These are phyloP conservation scores for Myoxocephalus aenaeus DNA, from an alignment of 2,797 vertebrate genomes.

Conservation along the genomic window DNA sequence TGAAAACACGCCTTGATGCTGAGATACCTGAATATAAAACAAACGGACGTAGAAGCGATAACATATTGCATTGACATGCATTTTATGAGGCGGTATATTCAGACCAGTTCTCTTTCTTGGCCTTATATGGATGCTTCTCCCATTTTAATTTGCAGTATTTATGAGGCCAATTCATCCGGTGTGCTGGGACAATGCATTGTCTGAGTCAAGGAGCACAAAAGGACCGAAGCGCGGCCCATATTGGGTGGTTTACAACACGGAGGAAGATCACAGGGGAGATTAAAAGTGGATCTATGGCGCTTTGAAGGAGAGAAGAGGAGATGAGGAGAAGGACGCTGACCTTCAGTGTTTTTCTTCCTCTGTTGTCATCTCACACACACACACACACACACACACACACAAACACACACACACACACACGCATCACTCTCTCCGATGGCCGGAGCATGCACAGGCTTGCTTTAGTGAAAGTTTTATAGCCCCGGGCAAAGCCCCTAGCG, in stretches of 20 bases:
- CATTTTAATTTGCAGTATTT: constrained; percentile 57
- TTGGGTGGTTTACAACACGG: constrained; percentile 45
- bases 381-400: too few relatives aligned
- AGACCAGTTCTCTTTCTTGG: constrained; percentile 1
- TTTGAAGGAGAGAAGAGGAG: constrained; percentile 27
- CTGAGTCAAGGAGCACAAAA: constrained; percentile 39
- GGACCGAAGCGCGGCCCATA: constrained; percentile 27
- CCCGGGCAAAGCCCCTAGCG: constrained; percentile 45
- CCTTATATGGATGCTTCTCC: constrained; percentile 20
- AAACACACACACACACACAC: neutral
- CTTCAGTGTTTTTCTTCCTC: constrained; percentile 53
- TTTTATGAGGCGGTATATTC: constrained; percentile 22
- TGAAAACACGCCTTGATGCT: neutral
- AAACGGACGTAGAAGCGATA: neutral
- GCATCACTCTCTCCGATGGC: constrained; percentile 21
- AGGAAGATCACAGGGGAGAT: constrained; percentile 63
- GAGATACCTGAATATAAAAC: neutral
- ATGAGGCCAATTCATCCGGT: constrained; percentile 56
- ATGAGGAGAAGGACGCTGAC: constrained; percentile 51
- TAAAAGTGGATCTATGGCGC: constrained; percentile 71
- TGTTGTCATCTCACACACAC: neutral
- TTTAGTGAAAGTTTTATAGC: constrained; percentile 73
- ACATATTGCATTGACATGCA: neutral
- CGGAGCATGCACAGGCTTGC: constrained; percentile 28
- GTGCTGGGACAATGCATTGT: constrained; percentile 33